These are phyloP conservation scores for Zaprionus lineosus DNA, from an alignment of 2,888 invertebrate species.

Conservation along the genomic window DNA sequence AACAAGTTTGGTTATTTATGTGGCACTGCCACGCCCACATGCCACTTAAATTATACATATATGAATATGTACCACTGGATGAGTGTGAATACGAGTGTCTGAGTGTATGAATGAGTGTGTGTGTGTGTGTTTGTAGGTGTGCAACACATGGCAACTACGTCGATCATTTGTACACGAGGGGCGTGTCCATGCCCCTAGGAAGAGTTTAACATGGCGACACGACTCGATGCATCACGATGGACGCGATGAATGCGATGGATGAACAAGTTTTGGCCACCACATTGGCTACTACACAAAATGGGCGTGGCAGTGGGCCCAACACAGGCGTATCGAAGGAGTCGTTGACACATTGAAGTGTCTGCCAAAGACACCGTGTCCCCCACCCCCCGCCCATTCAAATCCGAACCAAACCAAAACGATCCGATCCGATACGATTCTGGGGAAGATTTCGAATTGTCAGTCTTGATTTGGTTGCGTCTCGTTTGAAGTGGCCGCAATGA, in stretches of 20 bases:
- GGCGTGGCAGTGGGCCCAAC: constrained; percentile 60
- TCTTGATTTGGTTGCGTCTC: constrained; percentile 53
- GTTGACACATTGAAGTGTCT: constrained; percentile 62
- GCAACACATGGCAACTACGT: constrained; percentile 43
- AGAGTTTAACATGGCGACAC: constrained; percentile 63
- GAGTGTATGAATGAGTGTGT: too few species aligned
- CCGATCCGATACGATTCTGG: constrained; percentile 9
- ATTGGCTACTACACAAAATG: constrained; percentile 70
- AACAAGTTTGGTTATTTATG: constrained; percentile 69
- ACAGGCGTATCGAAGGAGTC: constrained; percentile 40
- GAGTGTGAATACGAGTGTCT: constrained; percentile 1
- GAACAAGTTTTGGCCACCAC: constrained; percentile 59
- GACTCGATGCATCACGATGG: constrained; percentile 37
- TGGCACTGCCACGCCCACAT: constrained; percentile 61
- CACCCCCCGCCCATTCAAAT: not conserved
- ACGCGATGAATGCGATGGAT: constrained; percentile 61
- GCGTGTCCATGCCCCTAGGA: constrained; percentile 62
- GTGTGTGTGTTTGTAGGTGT: constrained; percentile 4
- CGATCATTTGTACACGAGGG: constrained; percentile 66
- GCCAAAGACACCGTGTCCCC: constrained; percentile 5
- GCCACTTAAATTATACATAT: constrained; percentile 27
- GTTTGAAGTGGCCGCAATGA: constrained; percentile 60
- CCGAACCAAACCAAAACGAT: not conserved
- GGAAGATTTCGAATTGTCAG: constrained; percentile 50
- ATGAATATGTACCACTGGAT: not conserved